A percentile compares a stretch with the other conserved stretches of the same genome.
phyloP scores from a whole-genome alignment of 2,888 invertebrate species.

The Drosophila quasianomalipes region DNA sequence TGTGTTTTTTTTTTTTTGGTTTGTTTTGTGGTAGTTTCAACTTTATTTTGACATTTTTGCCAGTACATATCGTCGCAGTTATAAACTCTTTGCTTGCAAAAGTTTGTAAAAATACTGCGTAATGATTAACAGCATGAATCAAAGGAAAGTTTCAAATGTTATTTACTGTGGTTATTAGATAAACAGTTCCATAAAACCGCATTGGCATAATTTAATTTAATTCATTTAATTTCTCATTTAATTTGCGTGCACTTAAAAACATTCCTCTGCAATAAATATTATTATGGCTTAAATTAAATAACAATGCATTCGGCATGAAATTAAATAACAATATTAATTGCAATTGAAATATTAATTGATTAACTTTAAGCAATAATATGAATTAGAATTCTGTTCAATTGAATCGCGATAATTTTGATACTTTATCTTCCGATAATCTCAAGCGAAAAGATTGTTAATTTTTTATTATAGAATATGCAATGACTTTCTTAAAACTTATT shows the following conservation, averaged over 20 bases:
- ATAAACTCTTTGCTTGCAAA: slow-evolving; percentile 64
- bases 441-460: not conserved
- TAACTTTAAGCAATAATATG: not conserved
- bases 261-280: not conserved
- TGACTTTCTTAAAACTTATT: not conserved
- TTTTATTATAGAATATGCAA: not conserved
- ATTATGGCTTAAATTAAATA: not conserved
- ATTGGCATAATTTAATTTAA: too few relatives aligned
- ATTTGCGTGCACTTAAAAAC: not conserved
- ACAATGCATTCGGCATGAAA: not conserved
- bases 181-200: slow-evolving; percentile 63
- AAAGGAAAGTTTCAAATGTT: slow-evolving; percentile 24
- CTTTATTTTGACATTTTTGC: slow-evolving; percentile 18
- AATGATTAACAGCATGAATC: slow-evolving; percentile 26
- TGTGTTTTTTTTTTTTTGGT: not conserved
- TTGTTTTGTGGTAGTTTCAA: slow-evolving; percentile 8
- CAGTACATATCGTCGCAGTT: slow-evolving; percentile 54
- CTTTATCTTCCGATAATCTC: not conserved
- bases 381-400: too few relatives aligned
- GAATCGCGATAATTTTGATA: not conserved
- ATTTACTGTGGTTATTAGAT: slow-evolving; percentile 70
- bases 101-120: slow-evolving; percentile 56
- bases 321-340: not conserved
- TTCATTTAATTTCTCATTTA: too few relatives aligned
- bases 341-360: not conserved